Base-by-base conservation (phyloP, 2,888 invertebrate species). In the Troides helena region DNA sequence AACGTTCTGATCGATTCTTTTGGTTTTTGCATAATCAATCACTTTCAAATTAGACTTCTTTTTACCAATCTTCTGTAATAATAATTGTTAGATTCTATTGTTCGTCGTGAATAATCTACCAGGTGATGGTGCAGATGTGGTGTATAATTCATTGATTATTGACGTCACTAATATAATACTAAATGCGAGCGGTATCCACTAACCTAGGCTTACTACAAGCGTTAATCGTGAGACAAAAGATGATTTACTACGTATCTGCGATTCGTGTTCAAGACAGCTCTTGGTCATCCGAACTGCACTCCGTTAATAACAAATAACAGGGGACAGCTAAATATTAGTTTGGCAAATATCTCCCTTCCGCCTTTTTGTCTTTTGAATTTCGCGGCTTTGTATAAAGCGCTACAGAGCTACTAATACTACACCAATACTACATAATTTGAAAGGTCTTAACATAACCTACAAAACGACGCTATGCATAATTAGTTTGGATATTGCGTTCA, bases 91-190 rank as follows among this genome's bases (percentile, higher is more conserved):
- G 6, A n/a, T n/a, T 18, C n/a, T 53, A 53, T 53, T 53, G n/a
- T 53, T 53, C n/a, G 18, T 3, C 6, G 5, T n/a, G n/a, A 53
- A 53, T 18, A 53, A n/a, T 53, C 18, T 53, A 7, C n/a, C 5
- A 53, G 2, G 6, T 46, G 14, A 46, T 53, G n/a, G 53, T 53
- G 53, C 17, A 50, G 4, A 4, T 12, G 43, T 50, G 12, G 7
- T n/a, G 53, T 53, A n/a, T 53, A 53, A 53, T 53, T 53, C 53
- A 53, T 53, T 53, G 18, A 53, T 53, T n/a, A 53, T 53, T 53
- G n/a, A 53, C n/a, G 7, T 53, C 53, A 53, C 46, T 12, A 46
- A 46, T 46, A 53, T 18, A 46, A 46, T 14, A 14, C 46, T 46
- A 46, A 12, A 46, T 10, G 10, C n/a, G 7, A 53, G n/a, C 53